A percentile compares a stretch with the other conserved stretches of the same genome.
Evolutionary conservation across 2,888 invertebrate genomes (phyloP).

Genomic region (Xylophagus ater): DNA sequence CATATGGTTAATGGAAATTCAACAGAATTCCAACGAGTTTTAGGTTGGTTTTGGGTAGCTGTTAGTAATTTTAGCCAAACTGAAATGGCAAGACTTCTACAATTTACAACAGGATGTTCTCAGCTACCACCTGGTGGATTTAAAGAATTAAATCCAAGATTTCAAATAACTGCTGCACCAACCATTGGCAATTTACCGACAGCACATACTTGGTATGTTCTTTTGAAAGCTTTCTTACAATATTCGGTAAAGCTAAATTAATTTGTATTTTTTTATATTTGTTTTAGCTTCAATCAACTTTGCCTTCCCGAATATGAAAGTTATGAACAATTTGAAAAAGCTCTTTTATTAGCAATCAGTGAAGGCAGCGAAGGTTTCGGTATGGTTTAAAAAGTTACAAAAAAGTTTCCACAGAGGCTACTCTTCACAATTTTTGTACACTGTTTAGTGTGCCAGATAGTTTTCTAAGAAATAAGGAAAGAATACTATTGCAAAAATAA

Average conservation of each 20-base stretch:
- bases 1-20: slow-evolving; percentile 74
- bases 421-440: too few relatives aligned
- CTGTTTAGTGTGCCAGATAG: too few relatives aligned
- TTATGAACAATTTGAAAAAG: slow-evolving; percentile 86
- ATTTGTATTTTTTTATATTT: slow-evolving; percentile 18
- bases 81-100: slow-evolving; percentile 83
- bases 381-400: slow-evolving; percentile 35
- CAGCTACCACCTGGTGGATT: slow-evolving; percentile 88
- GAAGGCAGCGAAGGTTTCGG: slow-evolving; percentile 94
- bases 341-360: slow-evolving; percentile 81
- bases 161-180: slow-evolving; percentile 84
- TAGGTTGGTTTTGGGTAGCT: slow-evolving; percentile 87
- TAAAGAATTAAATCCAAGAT: slow-evolving; percentile 77
- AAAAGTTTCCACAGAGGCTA: background rate
- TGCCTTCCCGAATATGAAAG: slow-evolving; percentile 90
- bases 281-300: slow-evolving; percentile 82
- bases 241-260: too few relatives aligned
- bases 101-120: slow-evolving; percentile 88
- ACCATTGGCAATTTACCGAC: slow-evolving; percentile 85
- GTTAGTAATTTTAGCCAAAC: slow-evolving; percentile 80
- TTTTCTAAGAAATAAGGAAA: too few relatives aligned
- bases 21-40: slow-evolving; percentile 69
- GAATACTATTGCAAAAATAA: too few relatives aligned
- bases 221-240: too few relatives aligned
- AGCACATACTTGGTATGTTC: slow-evolving; percentile 77